Base-by-base conservation (phyloP, 2,888 invertebrate genomes). In the Tipula confusa region DNA sequence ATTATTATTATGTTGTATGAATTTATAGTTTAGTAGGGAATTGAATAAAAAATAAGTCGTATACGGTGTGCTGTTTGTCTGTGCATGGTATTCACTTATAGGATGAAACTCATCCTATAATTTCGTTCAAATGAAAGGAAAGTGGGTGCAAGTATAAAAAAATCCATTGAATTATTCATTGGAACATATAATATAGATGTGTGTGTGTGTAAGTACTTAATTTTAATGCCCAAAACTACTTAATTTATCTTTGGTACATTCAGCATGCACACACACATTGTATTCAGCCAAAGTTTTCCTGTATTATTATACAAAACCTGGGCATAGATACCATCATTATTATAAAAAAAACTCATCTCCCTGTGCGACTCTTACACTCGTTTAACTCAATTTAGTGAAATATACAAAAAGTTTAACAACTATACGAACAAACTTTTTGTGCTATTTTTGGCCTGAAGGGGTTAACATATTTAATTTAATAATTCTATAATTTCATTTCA, bases 401-500 rank as follows among this genome's bases (percentile, higher is more conserved):
- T 18, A 43, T 15, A 43, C 5, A 64, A 24, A 64, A 64, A 64
- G 64, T 64, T 64, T 24, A 64, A 13, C 64, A n/a, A 24, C 64
- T 24, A 33, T n/a, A 64, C 43, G 24, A 24, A 24, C 9, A 64
- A 64, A 18, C 24, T 64, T 64, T 24, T 24, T 64, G 64, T 64
- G 24, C 24, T 24, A 1, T 18, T n/a, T 9, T 64, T 64, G 9
- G 64, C 64, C 64, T 24, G 64, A 64, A 64, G 64, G 64, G 64
- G 64, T 64, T 64, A 64, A 64, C 64, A 64, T 64, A 64, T 64
- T 24, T 64, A 64, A 64, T 64, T 64, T 64, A 64, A 64, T 64
- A 64, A 64, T 64, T 64, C 64, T 64, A 64, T 64, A 64, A 64
- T 24, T 64, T 64, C 24, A 3, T 43, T 43, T 43, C 13, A 38